Conservation (phyloP, 2,797 vertebrate species). For the Premnoplex brunnescens region DNA sequence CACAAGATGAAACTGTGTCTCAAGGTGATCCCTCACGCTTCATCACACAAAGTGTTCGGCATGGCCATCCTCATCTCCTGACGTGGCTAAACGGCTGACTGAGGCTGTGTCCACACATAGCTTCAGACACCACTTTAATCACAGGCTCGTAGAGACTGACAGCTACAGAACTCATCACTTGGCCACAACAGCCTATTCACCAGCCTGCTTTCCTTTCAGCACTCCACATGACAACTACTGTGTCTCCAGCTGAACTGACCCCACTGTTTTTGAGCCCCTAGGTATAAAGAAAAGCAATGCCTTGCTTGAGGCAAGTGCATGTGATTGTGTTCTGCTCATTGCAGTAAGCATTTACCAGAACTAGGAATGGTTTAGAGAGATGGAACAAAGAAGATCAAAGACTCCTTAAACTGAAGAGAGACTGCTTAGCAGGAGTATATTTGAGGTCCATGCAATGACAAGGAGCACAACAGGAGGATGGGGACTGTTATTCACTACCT, state of each 20-base stretch:
- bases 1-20: neutral
- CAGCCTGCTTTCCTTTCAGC: neutral
- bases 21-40: neutral
- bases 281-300: neutral
- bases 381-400: neutral
- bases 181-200: neutral
- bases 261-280: neutral
- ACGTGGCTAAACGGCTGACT: accelerated
- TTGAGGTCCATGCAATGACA: neutral
- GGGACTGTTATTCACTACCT: neutral
- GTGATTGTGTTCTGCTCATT: neutral
- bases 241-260: neutral
- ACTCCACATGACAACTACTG: neutral
- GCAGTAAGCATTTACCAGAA: neutral
- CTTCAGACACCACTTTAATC: neutral
- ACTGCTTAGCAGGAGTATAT: neutral
- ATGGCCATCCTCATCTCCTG: neutral
- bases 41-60: neutral
- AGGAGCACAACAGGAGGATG: neutral
- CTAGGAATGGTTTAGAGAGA: neutral
- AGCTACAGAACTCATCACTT: neutral
- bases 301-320: neutral
- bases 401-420: neutral
- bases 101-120: neutral
- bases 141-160: neutral